Conservation (phyloP, 2,113 vertebrate genomes). For the Silurus asotus region DNA sequence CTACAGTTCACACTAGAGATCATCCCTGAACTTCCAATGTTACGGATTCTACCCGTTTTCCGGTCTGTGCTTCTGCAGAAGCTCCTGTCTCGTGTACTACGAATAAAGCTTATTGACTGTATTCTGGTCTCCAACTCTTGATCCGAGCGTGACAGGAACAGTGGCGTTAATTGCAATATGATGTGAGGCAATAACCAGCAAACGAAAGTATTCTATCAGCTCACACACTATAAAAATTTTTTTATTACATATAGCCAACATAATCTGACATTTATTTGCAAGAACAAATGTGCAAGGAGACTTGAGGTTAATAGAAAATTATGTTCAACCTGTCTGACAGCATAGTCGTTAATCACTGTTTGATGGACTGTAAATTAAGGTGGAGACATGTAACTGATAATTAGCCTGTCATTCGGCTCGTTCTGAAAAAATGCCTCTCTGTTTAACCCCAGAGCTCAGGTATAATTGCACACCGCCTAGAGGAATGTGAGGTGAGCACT, state of each 20-base stretch:
- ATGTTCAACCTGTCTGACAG: slow-evolving; percentile 18
- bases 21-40: too few species aligned
- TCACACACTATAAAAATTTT: not conserved
- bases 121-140: too few species aligned
- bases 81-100: too few species aligned
- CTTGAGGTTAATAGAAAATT: not conserved
- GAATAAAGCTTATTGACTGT: too few species aligned
- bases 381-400: slow-evolving; percentile 39
- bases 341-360: slow-evolving; percentile 35
- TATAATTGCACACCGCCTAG: slow-evolving; percentile 75
- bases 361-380: slow-evolving; percentile 43
- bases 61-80: too few species aligned
- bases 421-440: slow-evolving; percentile 41
- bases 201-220: not conserved
- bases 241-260: not conserved
- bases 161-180: not conserved
- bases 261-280: not conserved
- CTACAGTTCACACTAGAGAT: too few species aligned
- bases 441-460: slow-evolving; percentile 49
- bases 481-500: slow-evolving; percentile 71
- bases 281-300: not conserved
- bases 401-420: slow-evolving; percentile 28
- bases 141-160: not conserved
- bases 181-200: not conserved
- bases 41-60: too few species aligned